Base-by-base conservation (phyloP, 1,140 invertebrate species). In the Drosophila kepulauana region DNA sequence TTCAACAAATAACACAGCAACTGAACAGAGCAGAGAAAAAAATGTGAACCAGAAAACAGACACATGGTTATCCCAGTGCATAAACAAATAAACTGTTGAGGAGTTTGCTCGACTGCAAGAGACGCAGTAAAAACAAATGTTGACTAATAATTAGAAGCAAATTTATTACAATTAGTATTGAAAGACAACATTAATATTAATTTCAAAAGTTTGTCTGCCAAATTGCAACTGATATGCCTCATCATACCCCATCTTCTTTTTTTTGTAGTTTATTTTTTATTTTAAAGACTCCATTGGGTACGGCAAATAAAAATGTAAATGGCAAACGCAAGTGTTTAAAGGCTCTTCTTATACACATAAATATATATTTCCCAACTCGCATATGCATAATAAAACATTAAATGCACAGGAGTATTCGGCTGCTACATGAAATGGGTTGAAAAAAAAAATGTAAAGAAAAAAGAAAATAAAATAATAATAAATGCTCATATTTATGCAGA, bases 401-500 rank as follows among this genome's bases (percentile, higher is more conserved):
- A 38, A 38, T 46, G 11, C 41, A n/a, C 41, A 43, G 11, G 41
- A 43, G 41, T 43, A 13, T 56, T 10, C 30, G 11, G 8, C 35
- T 7, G 6, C 7, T 38, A 8, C 20, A 25, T 25, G 20, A 25
- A 25, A 25, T 38, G 35, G 35, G 35, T 38, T 5, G 5, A 33
- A 33, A 33, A 33, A 33, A 33, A 46, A 82, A 82, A 82, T 82
- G 81, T 51, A 25, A 25, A 15, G 46, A 6, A 46, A 33, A 64
- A 70, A 43, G 41, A 1, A 43, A 43, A 6, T 15, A 33, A 64
- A 70, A 43, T 11, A 3, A 43, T 13, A n/a, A 43, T 4, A 68
- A 76, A 68, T 56, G 66, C 63, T 61, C 48, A 67, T 72, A 76
- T 79, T 79, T 82, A 79, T 43, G 41, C 41, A 13, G 54, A 41